These are phyloP conservation scores for Toxotes chatareus DNA, from an alignment of 2,113 vertebrate genomes.

Conservation along the genomic window DNA sequence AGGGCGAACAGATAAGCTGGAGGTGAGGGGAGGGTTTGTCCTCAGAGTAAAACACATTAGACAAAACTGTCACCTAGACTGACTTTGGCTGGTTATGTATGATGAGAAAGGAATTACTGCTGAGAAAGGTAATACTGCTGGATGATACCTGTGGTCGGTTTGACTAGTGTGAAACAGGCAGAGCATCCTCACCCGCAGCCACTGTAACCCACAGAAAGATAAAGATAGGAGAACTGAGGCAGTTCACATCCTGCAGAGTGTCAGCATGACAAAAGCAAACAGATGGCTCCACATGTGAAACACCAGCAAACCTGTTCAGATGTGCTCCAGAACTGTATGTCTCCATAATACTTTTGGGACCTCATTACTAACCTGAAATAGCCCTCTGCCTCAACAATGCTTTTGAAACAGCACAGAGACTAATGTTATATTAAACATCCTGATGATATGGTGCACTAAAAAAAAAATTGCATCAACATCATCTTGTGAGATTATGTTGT, in stretches of 20 bases:
- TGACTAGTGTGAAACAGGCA: neutral
- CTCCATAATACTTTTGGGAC: conserved; percentile 22
- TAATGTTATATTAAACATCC: neutral
- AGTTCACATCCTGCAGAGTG: neutral
- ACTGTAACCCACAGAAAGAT: neutral
- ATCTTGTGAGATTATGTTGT: conserved; percentile 34
- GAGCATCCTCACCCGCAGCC: neutral
- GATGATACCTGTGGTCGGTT: neutral
- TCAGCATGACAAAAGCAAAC: conserved; percentile 1
- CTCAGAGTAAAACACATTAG: conserved; percentile 5
- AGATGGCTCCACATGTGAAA: conserved; percentile 39
- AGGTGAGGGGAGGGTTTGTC: conserved; percentile 22
- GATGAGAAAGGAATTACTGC: neutral
- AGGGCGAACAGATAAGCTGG: conserved; percentile 6
- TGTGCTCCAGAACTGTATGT: neutral
- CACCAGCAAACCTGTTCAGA: conserved; percentile 16
- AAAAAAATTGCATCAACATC: neutral
- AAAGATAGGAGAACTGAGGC: neutral
- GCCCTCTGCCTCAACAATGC: neutral
- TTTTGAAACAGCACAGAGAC: neutral
- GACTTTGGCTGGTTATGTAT: neutral
- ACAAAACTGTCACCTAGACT: conserved; percentile 3
- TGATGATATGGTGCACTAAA: neutral
- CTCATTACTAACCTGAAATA: conserved; percentile 30
- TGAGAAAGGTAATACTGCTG: neutral